Evolutionary conservation across 2,113 vertebrate genomes (phyloP), one percentile per base, ranked within the genome.

Genomic region (Platysternon megacephalum): DNA sequence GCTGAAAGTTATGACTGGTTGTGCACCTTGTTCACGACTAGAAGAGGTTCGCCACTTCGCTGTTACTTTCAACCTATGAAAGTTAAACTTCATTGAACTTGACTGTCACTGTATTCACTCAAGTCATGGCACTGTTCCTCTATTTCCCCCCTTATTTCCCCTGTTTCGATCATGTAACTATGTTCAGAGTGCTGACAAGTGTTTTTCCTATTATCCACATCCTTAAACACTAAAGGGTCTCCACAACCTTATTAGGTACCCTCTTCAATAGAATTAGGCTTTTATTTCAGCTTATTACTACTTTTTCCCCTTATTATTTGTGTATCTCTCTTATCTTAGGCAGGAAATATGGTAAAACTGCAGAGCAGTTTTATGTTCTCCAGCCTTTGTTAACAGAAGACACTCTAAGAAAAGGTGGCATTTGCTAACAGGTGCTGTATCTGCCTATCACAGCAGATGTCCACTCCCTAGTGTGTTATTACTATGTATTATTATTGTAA

Each of bases 131-230:
- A 22, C 68, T 72, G 9, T 42, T 42, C 72, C 39, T 42, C 39
- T 42, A 42, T 12, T 24, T 76, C 51, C 91, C 76, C 29, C 35
- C 88, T 32, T 22, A 68, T 84, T 68, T 86, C 58, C 29, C 52
- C 12, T 29, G 35, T 82, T 97, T 94, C 26, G 61, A n/a, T 52
- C 13, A 0, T 4, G 14, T 11, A 56, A 29, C 35, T 82, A 44
- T 19, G 48, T 19, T 89, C 55, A 82, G 84, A 53, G 90, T 85
- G 72, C 53, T 95, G 93, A 94, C 79, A 82, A 89, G 39, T 55
- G 6, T 29, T 17, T 87, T 86, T 93, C 13, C 26, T 51, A 16
- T 81, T 28, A 81, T 8, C 5, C 85, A 79, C 88, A 65, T 61
- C 24, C 90, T 86, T 52, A 90, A 96, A 86, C 13, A 5, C 44